phyloP scores from a whole-genome alignment of 2,113 vertebrate species.

The Taurulus bubalis region DNA sequence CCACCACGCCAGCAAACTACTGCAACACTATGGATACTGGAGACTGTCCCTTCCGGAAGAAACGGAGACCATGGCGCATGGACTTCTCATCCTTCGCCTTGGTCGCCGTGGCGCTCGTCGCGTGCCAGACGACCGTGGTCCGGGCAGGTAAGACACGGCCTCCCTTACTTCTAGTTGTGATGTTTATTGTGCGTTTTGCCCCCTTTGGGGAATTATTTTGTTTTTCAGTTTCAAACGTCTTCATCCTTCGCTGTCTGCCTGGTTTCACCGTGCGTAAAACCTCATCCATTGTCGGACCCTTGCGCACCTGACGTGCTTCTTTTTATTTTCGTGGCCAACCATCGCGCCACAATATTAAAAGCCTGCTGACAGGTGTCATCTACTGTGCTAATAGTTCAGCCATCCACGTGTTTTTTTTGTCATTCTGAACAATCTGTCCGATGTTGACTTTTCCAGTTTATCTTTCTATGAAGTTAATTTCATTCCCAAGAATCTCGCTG shows the following conservation, averaged over 20 bases:
- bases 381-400: not conserved
- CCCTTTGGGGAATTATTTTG: not conserved
- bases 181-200: not conserved
- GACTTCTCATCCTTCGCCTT: constrained; percentile 77
- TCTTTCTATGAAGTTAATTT: not conserved
- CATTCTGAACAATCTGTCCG: not conserved
- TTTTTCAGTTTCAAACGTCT: not conserved
- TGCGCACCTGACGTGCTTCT: constrained; percentile 52
- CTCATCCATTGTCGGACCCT: constrained; percentile 20
- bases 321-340: not conserved
- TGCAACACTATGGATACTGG: constrained; percentile 84
- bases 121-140: constrained; percentile 76
- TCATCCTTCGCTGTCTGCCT: not conserved
- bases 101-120: constrained; percentile 68
- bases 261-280: constrained; percentile 2
- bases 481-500: not conserved
- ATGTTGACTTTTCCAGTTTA: not conserved
- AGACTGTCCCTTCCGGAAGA: constrained; percentile 80
- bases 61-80: constrained; percentile 81
- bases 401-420: not conserved
- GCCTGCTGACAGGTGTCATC: constrained; percentile 61
- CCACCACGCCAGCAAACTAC: constrained; percentile 58
- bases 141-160: constrained; percentile 81
- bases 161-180: not conserved
- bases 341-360: not conserved